Evolutionary conservation across 2,113 vertebrate genomes (phyloP).

Genomic region (Hyperoodon ampullatus): DNA sequence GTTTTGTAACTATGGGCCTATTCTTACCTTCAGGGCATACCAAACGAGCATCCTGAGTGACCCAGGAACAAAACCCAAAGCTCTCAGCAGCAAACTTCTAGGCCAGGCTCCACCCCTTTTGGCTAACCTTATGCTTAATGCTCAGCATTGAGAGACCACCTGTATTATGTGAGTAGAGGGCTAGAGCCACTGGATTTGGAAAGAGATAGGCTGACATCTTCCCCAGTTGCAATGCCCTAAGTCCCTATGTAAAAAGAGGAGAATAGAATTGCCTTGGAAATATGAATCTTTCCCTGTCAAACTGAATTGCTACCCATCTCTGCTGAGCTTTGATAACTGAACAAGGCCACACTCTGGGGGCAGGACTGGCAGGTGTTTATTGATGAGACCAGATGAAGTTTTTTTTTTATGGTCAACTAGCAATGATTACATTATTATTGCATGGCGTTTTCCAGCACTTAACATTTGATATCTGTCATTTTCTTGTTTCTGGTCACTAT

Average conservation of each 20-base stretch:
- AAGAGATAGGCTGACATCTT: not conserved
- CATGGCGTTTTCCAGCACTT: not conserved
- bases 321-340: not conserved
- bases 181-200: not conserved
- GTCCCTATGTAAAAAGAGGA: not conserved
- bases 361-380: not conserved
- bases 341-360: not conserved
- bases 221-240: not conserved
- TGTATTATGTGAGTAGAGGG: not conserved
- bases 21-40: not conserved
- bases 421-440: not conserved
- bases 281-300: not conserved
- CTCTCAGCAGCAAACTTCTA: not conserved
- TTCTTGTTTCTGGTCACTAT: constrained; percentile 43
- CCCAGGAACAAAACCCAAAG: not conserved
- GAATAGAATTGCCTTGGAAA: not conserved
- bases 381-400: not conserved
- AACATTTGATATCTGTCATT: not conserved
- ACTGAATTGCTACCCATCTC: not conserved
- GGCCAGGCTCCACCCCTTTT: not conserved
- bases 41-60: too few relatives aligned
- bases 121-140: not conserved
- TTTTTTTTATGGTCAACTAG: not conserved
- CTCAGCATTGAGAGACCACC: not conserved
- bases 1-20: not conserved